A percentile compares a stretch with the other conserved stretches of the same genome.
phyloP scores from a whole-genome alignment of 2,888 invertebrate genomes.

The Poecilus cupreus region DNA sequence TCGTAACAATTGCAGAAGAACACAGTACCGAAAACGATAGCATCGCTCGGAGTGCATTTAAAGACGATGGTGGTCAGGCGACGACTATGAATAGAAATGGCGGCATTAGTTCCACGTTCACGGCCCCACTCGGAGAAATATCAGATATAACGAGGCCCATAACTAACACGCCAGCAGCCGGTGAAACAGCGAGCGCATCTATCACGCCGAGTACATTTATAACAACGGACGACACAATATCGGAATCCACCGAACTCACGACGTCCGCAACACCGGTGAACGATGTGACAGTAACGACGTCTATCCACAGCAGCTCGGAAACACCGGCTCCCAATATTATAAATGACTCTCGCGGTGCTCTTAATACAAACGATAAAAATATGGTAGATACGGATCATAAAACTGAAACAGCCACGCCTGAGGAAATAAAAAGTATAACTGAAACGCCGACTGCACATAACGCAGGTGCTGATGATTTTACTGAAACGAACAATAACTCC shows the following conservation, averaged over 20 bases:
- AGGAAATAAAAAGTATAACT: conserved; percentile 1
- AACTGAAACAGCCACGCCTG: conserved; percentile 36
- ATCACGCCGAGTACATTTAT: conserved; percentile 47
- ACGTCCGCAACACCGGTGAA: neutral
- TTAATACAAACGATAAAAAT: conserved; percentile 48
- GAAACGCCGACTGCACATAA: conserved; percentile 2
- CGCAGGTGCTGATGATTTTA: neutral
- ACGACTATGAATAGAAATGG: conserved; percentile 52
- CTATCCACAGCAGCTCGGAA: conserved; percentile 13
- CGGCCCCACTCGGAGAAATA: conserved; percentile 46
- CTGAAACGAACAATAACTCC: neutral
- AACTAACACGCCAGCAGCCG: conserved; percentile 7
- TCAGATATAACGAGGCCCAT: conserved; percentile 43
- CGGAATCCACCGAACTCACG: conserved; percentile 40
- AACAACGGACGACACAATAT: conserved; percentile 51
- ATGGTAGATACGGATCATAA: conserved; percentile 28
- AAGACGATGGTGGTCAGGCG: conserved; percentile 37
- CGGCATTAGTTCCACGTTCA: conserved; percentile 45
- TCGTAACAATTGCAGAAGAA: conserved; percentile 28
- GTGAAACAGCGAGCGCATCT: conserved; percentile 44
- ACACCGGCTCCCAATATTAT: conserved; percentile 6
- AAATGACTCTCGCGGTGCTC: conserved; percentile 52
- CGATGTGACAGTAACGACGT: conserved; percentile 35
- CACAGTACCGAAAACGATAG: conserved; percentile 13
- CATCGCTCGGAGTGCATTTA: conserved; percentile 25